Conservation (phyloP, 2,888 invertebrate species). For the Netelia melanura region DNA sequence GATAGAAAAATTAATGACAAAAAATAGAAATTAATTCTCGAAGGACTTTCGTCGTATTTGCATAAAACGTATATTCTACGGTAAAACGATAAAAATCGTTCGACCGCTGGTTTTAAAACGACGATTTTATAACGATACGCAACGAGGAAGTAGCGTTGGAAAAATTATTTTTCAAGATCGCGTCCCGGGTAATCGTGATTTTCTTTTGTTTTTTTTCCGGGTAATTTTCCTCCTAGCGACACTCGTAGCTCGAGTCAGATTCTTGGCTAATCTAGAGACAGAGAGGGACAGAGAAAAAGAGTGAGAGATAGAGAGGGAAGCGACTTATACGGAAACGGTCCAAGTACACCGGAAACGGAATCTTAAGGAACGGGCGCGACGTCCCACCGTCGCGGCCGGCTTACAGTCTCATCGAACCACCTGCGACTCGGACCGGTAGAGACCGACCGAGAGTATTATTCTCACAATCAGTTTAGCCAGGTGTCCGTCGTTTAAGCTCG, state of each 20-base stretch:
- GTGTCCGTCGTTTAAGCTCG: constrained; percentile 59
- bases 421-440: constrained; percentile 30
- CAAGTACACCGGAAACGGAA: constrained; percentile 53
- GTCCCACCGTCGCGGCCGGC: neutral
- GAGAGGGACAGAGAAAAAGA: neutral
- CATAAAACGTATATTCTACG: neutral
- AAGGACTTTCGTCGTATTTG: constrained; percentile 10
- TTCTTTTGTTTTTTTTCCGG: neutral
- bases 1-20: neutral
- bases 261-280: neutral
- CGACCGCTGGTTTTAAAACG: constrained; percentile 1
- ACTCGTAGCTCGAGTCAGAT: neutral
- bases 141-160: constrained; percentile 6
- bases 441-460: constrained; percentile 11
- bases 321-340: neutral
- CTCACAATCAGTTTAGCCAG: constrained; percentile 30
- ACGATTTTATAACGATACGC: constrained; percentile 15
- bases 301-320: neutral
- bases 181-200: constrained; percentile 36
- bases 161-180: constrained; percentile 45
- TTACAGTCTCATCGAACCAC: constrained; percentile 27
- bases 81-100: constrained; percentile 3
- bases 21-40: constrained; percentile 2
- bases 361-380: constrained; percentile 56
- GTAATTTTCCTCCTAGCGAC: constrained; percentile 16